Percentiles rank a stretch among this genome's conserved stretches.
Conservation (phyloP, 2,888 invertebrate species). For the Drosophila koepferae region DNA sequence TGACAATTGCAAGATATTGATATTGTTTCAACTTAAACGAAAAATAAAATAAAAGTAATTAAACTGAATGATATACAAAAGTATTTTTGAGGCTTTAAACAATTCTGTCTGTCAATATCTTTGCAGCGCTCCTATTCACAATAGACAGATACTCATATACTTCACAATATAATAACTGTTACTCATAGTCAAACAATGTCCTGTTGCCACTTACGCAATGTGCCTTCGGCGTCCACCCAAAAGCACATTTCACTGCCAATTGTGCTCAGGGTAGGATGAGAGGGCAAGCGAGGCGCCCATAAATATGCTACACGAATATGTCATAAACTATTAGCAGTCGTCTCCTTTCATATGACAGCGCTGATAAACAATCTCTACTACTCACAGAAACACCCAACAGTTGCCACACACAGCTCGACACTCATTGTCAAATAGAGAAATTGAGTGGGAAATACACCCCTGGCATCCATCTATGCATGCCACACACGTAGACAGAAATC, state of each 20-base stretch:
- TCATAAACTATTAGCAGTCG: constrained; percentile 69
- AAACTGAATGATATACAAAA: not conserved
- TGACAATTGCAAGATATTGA: too few species aligned
- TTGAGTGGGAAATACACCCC: not conserved
- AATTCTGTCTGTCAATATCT: not conserved
- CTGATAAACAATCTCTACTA: constrained; percentile 28
- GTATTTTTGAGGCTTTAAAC: not conserved
- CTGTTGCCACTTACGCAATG: constrained; percentile 23
- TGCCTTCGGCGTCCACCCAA: constrained; percentile 24
- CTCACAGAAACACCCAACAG: constrained; percentile 26
- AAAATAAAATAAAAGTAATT: too few species aligned
- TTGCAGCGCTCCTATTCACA: constrained; percentile 4
- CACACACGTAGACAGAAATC: constrained; percentile 40
- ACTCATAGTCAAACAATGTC: not conserved
- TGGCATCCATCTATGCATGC: constrained; percentile 19
- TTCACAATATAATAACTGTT: constrained; percentile 4
- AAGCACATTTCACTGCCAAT: constrained; percentile 35
- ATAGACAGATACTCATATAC: not conserved
- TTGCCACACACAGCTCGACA: constrained; percentile 31
- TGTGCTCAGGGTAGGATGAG: constrained; percentile 7
- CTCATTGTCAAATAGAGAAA: constrained; percentile 28
- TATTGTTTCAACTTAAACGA: too few species aligned
- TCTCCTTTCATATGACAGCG: constrained; percentile 38
- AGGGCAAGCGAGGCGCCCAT: constrained; percentile 30
- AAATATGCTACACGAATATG: constrained; percentile 60